These are phyloP conservation scores for Scaptomyza pallida DNA, from an alignment of 1,140 invertebrate species.

Conservation along the genomic window DNA sequence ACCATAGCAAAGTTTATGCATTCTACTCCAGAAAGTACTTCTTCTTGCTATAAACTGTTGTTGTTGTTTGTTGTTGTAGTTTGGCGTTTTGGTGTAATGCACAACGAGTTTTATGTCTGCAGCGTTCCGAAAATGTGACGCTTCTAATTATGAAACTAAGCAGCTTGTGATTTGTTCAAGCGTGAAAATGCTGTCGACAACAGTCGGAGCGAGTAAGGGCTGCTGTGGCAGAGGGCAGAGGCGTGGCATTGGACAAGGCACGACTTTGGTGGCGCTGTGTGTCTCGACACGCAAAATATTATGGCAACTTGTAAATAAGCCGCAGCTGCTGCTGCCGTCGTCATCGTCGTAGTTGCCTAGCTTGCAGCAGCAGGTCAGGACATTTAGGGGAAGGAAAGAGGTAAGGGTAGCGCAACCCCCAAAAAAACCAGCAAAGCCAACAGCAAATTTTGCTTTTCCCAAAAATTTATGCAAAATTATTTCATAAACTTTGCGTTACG, in stretches of 20 bases:
- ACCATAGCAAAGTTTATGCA: constrained; percentile 37
- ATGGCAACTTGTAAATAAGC: constrained; percentile 83
- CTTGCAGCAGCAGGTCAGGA: constrained; percentile 51
- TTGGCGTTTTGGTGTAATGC: constrained; percentile 70
- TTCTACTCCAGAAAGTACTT: constrained; percentile 20
- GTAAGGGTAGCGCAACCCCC: neutral
- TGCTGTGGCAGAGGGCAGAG: neutral
- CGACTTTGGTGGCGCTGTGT: constrained; percentile 37
- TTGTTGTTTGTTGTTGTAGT: constrained; percentile 38
- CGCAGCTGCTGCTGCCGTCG: constrained; percentile 61
- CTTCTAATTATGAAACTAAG: constrained; percentile 83
- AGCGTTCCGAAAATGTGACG: constrained; percentile 74
- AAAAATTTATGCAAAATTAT: constrained; percentile 82
- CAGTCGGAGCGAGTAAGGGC: constrained; percentile 27
- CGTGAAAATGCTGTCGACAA: constrained; percentile 82
- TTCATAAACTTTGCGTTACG: constrained; percentile 77
- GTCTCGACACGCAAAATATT: constrained; percentile 78
- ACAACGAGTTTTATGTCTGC: constrained; percentile 65
- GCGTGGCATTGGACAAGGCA: constrained; percentile 20
- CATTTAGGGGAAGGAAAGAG: constrained; percentile 1
- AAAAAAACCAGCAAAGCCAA: constrained; percentile 66
- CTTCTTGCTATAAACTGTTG: constrained; percentile 38
- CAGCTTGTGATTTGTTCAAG: constrained; percentile 82
- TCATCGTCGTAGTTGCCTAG: neutral
- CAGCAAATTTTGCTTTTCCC: constrained; percentile 66